phyloP scores from a whole-genome alignment of 2,113 vertebrate genomes.

The Puffinus mauretanicus region DNA sequence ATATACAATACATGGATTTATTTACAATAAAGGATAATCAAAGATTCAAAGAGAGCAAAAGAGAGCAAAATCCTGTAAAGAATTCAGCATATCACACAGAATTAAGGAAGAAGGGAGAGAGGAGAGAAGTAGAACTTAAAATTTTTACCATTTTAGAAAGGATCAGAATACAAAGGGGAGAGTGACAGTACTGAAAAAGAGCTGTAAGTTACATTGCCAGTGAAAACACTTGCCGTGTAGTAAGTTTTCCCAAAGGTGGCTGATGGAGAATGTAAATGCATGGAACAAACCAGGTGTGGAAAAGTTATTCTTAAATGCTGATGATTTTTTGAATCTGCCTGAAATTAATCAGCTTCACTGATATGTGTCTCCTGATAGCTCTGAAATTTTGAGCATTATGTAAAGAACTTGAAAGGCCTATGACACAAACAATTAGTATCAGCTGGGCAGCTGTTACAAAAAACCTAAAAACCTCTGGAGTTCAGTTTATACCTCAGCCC shows the following conservation, averaged over 20 bases:
- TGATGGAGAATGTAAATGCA: background rate
- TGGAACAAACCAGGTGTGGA: background rate
- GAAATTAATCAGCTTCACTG: background rate
- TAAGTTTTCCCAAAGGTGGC: background rate
- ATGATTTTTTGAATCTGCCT: background rate
- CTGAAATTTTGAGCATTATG: background rate
- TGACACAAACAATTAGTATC: background rate
- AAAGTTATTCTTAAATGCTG: background rate
- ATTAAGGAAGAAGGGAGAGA: background rate
- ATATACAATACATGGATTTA: background rate
- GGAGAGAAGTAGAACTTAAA: background rate
- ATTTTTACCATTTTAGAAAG: background rate
- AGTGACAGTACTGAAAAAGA: background rate
- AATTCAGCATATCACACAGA: background rate
- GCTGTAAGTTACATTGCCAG: background rate
- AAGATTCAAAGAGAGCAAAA: background rate
- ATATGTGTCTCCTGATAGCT: background rate
- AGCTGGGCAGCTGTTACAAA: background rate
- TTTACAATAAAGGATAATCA: background rate
- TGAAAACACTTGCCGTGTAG: background rate
- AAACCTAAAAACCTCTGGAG: rapidly evolving
- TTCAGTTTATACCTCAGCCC: background rate
- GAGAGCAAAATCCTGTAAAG: background rate
- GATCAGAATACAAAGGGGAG: background rate
- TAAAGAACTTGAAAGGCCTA: background rate